Conservation (phyloP, 2,888 invertebrate genomes). For the Ecdyonurus torrentis region DNA sequence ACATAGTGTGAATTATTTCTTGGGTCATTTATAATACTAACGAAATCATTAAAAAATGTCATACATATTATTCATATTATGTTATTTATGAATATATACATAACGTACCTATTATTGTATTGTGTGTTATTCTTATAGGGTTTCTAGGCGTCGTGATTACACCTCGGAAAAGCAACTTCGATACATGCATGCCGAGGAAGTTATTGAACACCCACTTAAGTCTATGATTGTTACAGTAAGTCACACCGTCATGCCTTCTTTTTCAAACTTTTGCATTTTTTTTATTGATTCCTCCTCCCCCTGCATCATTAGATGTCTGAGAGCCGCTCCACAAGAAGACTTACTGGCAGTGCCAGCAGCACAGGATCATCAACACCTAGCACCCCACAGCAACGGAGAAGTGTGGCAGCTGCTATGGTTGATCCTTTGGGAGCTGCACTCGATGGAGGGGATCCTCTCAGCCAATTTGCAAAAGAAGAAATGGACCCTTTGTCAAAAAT, state of each 20-base stretch:
- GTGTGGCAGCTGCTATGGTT: conserved; percentile 24
- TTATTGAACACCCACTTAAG: conserved; percentile 41
- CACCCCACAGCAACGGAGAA: conserved; percentile 23
- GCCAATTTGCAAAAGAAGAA: conserved; percentile 43
- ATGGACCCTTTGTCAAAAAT: conserved; percentile 48
- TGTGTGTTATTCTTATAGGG: neutral
- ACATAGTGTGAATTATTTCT: too few species aligned
- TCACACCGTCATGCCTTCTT: conserved; percentile 6
- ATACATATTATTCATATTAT: too few species aligned
- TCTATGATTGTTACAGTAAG: conserved; percentile 30
- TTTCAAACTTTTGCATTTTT: neutral
- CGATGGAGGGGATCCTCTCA: conserved; percentile 57
- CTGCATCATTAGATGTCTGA: conserved; percentile 32
- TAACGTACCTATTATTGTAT: too few species aligned
- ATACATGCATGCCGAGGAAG: conserved; percentile 20
- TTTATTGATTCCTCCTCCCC: conserved; percentile 6
- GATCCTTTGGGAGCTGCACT: conserved; percentile 39
- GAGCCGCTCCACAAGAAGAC: conserved; percentile 31
- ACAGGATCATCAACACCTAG: conserved; percentile 34
- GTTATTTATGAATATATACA: too few species aligned
- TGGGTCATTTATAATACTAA: too few species aligned
- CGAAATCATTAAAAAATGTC: too few species aligned
- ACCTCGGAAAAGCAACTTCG: neutral
- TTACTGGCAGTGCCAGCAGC: conserved; percentile 30
- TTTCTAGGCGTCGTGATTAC: neutral